Evolutionary conservation across 2,888 invertebrate genomes (phyloP).

Genomic region (Lysandra bellargus): DNA sequence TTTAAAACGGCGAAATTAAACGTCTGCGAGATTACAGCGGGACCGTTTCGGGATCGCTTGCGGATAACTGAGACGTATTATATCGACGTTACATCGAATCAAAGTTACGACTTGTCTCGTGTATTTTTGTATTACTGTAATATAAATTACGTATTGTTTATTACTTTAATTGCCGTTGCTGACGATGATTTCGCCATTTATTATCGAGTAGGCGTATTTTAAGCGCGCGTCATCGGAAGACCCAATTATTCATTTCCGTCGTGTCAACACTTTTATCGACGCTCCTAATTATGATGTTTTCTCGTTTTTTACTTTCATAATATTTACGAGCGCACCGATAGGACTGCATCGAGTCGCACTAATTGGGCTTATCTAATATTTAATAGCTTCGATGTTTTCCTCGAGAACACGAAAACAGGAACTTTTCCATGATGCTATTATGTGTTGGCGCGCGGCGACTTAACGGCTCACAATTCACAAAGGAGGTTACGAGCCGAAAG

Average conservation of each 20-base stretch:
- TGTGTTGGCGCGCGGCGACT: background rate
- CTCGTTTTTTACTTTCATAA: constrained; percentile 7
- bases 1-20: constrained; percentile 70
- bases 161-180: background rate
- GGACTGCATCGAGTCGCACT: background rate
- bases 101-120: constrained; percentile 42
- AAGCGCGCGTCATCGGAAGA: constrained; percentile 8
- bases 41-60: constrained; percentile 60
- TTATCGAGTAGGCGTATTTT: background rate
- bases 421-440: background rate
- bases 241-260: constrained; percentile 4
- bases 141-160: background rate
- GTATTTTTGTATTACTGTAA: background rate
- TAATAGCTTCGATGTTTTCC: background rate
- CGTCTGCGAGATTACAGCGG: constrained; percentile 62
- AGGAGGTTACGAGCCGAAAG: constrained; percentile 56
- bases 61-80: constrained; percentile 58
- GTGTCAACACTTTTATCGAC: constrained; percentile 10
- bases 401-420: background rate
- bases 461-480: constrained; percentile 41
- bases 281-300: constrained; percentile 9
- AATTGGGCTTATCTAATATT: constrained; percentile 7
- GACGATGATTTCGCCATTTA: background rate
- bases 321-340: constrained; percentile 7
- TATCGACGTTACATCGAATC: constrained; percentile 59